Base-by-base conservation (phyloP, 1,140 invertebrate genomes). In the Ylistrum balloti region DNA sequence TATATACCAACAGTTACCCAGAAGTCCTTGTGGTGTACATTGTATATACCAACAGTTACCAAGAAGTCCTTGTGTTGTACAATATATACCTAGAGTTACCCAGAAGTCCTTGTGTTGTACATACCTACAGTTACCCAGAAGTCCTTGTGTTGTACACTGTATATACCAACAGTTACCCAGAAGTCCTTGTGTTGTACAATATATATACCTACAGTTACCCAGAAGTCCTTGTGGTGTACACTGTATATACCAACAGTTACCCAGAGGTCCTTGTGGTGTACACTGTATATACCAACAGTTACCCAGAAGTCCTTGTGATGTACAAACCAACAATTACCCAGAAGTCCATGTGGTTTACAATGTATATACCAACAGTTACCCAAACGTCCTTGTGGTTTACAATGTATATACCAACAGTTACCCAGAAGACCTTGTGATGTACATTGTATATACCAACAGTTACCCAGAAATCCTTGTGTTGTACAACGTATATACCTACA, bases 81-180 rank as follows among this genome's bases (percentile, higher is more conserved):
- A 91, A 89, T 48, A 48, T 22, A 2, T 48, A 48, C 45, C 45
- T 17, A 48, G 11, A 88, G 15, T 35, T 88, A 35, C 28, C 87
- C 38, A 88, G 35, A 35, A 34, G 35, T 38, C 35, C 15, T 13
- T 88, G 45, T 48, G 20, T 22, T 38, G 33, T 33, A 91, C 93
- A 96, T 99, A 96, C 99, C 99, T 99, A 96, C 99, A 99, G 96
- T 99, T 99, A 88, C 99, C 45, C 45, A 48, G 20, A 48, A 48
- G 3, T 48, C 45, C 45, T 20, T 48, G 45, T 48, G 20, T 22
- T 48, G 35, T 38, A 38, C 35, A n/a, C n/a, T n/a, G n/a, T n/a
- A 38, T 38, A 38, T 99, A 96, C 45, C 45, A 48, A 48, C 45
- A 48, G 20, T 20, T 48, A 9, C 45, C 45, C 45, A 48, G 11